These are phyloP conservation scores for Catocala sponsa DNA, from an alignment of 2,888 invertebrate genomes.

Conservation along the genomic window DNA sequence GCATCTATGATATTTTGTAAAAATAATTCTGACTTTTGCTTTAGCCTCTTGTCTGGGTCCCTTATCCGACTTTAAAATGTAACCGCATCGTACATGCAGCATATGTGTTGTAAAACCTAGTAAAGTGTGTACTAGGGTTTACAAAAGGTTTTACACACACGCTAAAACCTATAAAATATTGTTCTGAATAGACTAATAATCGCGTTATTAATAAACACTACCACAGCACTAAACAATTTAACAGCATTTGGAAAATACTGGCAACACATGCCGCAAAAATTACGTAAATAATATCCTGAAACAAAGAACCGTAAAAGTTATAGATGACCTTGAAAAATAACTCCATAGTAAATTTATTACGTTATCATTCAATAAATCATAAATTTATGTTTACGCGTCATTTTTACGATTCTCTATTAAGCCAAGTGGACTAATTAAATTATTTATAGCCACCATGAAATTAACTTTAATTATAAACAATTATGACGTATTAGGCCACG, in stretches of 20 bases:
- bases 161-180: too few species aligned
- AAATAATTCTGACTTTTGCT: too few species aligned
- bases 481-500: constrained; percentile 13
- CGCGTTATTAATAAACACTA: too few species aligned
- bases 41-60: too few species aligned
- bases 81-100: too few species aligned
- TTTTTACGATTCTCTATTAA: constrained; percentile 35
- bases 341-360: constrained; percentile 36
- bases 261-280: constrained; percentile 7
- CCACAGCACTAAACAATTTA: background rate
- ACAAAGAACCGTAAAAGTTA: constrained; percentile 6
- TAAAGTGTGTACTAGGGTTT: too few species aligned
- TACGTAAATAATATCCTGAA: background rate
- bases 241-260: background rate
- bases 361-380: constrained; percentile 39
- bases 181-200: too few species aligned
- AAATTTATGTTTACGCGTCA: constrained; percentile 42
- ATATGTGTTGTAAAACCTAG: too few species aligned
- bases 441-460: constrained; percentile 32
- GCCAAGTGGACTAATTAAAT: constrained; percentile 40
- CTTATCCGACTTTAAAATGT: too few species aligned
- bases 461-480: constrained; percentile 42
- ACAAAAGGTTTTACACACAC: too few species aligned
- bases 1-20: too few species aligned
- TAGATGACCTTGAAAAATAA: constrained; percentile 26